Conservation (phyloP, 2,797 vertebrate species). For the Sebastolobus altivelis region DNA sequence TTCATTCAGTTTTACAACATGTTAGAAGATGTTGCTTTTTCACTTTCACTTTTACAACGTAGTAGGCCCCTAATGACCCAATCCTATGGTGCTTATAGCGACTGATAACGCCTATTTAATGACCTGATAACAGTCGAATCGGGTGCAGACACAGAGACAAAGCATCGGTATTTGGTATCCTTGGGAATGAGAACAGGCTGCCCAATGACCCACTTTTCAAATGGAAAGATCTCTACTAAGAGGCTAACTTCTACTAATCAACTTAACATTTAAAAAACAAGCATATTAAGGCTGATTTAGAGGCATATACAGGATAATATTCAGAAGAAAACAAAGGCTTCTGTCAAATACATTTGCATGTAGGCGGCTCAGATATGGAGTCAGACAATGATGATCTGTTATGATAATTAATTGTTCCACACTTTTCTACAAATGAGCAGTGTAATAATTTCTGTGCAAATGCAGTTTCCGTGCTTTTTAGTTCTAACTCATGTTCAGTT, state of each 20-base stretch:
- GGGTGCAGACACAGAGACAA: too few relatives aligned
- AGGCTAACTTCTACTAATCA: not conserved
- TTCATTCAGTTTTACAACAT: too few relatives aligned
- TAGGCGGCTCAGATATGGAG: not conserved
- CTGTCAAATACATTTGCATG: not conserved
- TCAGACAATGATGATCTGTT: not conserved
- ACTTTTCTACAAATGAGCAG: not conserved
- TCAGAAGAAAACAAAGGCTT: not conserved
- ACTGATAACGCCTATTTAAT: too few relatives aligned
- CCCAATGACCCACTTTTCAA: not conserved
- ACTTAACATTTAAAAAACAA: not conserved
- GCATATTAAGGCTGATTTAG: not conserved
- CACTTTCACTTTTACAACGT: too few relatives aligned
- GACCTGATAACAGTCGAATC: too few relatives aligned
- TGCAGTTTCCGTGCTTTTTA: not conserved
- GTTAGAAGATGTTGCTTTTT: too few relatives aligned
- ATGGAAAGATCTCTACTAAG: not conserved
- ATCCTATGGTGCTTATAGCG: too few relatives aligned
- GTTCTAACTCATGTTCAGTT: not conserved
- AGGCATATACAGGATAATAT: not conserved
- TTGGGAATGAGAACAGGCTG: not conserved
- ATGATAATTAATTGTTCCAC: not conserved
- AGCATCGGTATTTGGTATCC: too few relatives aligned
- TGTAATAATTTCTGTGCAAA: not conserved
- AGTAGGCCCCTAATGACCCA: too few relatives aligned